Conservation (phyloP, 2,113 vertebrate species). For the Phrynosoma blainvillii region DNA sequence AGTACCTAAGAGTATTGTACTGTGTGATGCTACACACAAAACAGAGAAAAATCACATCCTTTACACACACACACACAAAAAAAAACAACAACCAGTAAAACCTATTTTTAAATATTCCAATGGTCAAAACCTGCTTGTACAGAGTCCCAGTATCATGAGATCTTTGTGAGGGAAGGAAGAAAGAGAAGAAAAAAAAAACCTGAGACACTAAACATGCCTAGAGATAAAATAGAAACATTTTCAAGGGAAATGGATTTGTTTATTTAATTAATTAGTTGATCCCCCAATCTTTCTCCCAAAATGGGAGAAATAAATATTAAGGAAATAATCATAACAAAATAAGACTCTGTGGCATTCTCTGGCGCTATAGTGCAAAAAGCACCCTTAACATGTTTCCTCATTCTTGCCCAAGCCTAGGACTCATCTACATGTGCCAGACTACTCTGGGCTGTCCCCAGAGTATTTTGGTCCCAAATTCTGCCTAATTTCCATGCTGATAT, state of each 20-base stretch:
- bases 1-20: background rate
- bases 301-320: background rate
- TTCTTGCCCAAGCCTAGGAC: background rate
- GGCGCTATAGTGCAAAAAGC: background rate
- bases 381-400: background rate
- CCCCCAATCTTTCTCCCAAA: no score
- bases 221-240: background rate
- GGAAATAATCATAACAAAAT: background rate
- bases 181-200: background rate
- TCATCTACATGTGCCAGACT: no score
- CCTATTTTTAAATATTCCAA: background rate
- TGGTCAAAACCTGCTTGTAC: background rate
- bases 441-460: no score
- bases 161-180: no score
- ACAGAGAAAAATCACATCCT: background rate
- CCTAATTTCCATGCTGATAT: no score
- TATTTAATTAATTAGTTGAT: no score
- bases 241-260: background rate
- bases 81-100: no score
- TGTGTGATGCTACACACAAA: background rate
- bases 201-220: background rate
- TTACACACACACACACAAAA: background rate
- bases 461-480: no score
- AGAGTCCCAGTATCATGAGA: background rate
- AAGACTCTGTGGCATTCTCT: background rate